Percentiles rank a stretch among this genome's conserved stretches.
Evolutionary conservation across 2,113 vertebrate genomes (phyloP).

Genomic region (Antechinus stuartii): DNA sequence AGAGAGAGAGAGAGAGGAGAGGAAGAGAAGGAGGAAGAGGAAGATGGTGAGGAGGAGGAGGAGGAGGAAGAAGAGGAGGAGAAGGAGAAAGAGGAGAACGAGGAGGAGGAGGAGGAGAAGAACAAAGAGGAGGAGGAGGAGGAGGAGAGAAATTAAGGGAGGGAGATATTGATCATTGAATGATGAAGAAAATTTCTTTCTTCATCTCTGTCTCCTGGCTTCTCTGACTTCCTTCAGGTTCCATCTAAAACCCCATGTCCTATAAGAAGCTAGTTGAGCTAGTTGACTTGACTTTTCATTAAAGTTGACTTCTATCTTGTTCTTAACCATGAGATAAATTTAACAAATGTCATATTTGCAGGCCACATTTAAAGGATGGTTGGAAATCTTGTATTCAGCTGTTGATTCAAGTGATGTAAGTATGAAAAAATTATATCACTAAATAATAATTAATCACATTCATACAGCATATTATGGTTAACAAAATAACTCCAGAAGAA

Average conservation of each 20-base stretch:
- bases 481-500: not conserved
- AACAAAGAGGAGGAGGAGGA: no score
- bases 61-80: no score
- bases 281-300: not conserved
- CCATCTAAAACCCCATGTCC: not conserved
- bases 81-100: no score
- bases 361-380: not conserved
- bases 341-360: not conserved
- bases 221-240: not conserved
- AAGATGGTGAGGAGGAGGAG: no score
- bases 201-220: not conserved
- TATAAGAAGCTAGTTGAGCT: not conserved
- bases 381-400: not conserved
- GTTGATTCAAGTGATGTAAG: not conserved
- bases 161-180: not conserved
- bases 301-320: not conserved
- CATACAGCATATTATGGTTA: not conserved
- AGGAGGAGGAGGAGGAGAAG: no score
- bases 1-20: no score
- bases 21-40: no score
- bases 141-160: no score
- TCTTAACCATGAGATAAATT: not conserved
- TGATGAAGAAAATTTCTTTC: not conserved
- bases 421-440: not conserved
- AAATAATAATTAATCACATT: not conserved